phyloP scores from a whole-genome alignment of 2,113 vertebrate genomes.

The Albula goreensis region DNA sequence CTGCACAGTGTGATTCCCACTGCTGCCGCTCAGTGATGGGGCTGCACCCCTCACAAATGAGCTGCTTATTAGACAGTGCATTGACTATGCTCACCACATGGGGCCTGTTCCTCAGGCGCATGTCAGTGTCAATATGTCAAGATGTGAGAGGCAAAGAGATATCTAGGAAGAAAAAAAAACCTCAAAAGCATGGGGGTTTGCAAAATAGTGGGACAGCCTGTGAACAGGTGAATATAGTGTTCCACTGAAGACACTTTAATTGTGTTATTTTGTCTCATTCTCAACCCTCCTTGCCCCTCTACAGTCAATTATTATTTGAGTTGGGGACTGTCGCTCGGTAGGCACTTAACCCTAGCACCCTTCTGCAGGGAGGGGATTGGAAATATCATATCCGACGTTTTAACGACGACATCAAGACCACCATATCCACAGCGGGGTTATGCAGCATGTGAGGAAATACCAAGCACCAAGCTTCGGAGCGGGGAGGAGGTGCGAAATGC shows the following conservation, averaged over 20 bases:
- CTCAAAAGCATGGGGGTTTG: neutral
- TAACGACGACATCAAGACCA: conserved; percentile 20
- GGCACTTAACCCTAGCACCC: conserved; percentile 66
- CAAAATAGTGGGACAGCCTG: neutral
- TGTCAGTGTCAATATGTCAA: neutral
- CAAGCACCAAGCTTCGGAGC: neutral
- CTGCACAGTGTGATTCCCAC: neutral
- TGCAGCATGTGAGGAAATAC: conserved; percentile 15
- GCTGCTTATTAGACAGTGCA: neutral
- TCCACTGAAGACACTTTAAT: conserved; percentile 45
- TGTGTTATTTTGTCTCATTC: conserved; percentile 65
- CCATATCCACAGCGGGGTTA: conserved; percentile 32
- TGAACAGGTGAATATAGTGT: conserved; percentile 7
- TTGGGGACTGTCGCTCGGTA: conserved; percentile 67
- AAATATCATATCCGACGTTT: conserved; percentile 32
- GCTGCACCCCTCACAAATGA: neutral
- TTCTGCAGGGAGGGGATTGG: conserved; percentile 66
- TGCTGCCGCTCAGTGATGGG: neutral
- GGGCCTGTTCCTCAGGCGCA: neutral
- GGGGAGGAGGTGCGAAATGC: conserved; percentile 32
- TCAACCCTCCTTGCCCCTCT: conserved; percentile 35
- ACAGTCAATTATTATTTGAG: conserved; percentile 66
- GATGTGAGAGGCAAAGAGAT: neutral
- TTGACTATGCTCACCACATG: neutral
- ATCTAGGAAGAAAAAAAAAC: neutral